Conservation (phyloP, 2,888 invertebrate genomes). For the Diploptera punctata region DNA sequence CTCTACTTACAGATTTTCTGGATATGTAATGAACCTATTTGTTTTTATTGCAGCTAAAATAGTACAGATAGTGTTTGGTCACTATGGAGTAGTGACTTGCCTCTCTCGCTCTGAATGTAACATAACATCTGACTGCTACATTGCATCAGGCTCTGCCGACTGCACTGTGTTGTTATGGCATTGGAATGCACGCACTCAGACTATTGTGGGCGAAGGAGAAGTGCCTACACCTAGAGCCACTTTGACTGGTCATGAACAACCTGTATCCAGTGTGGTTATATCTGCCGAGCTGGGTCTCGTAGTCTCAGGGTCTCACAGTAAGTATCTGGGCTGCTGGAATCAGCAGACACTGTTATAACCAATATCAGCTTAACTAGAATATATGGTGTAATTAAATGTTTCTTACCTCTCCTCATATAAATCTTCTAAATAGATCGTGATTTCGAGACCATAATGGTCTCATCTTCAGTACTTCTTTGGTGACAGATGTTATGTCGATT, state of each 20-base stretch:
- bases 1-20: too few species aligned
- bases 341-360: too few species aligned
- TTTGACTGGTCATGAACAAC: slow-evolving; percentile 96
- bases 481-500: too few species aligned
- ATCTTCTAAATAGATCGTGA: too few species aligned
- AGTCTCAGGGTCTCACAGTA: slow-evolving; percentile 87
- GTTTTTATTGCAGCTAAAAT: slow-evolving; percentile 92
- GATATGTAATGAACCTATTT: too few species aligned
- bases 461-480: too few species aligned
- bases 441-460: too few species aligned
- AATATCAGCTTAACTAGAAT: too few species aligned
- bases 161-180: slow-evolving; percentile 99
- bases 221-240: slow-evolving; percentile 95
- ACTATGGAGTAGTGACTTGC: slow-evolving; percentile 98
- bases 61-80: slow-evolving; percentile 98
- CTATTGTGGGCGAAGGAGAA: slow-evolving; percentile 96
- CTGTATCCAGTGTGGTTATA: slow-evolving; percentile 93
- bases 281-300: slow-evolving; percentile 98
- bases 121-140: slow-evolving; percentile 98
- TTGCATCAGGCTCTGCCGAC: slow-evolving; percentile 97
- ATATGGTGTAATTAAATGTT: neutral
- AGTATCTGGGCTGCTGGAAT: slow-evolving; percentile 43
- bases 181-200: slow-evolving; percentile 97
- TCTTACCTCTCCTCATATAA: too few species aligned
- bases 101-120: slow-evolving; percentile 97